These are phyloP conservation scores for Novumbra hubbsi DNA, from an alignment of 2,797 vertebrate genomes.

Conservation along the genomic window DNA sequence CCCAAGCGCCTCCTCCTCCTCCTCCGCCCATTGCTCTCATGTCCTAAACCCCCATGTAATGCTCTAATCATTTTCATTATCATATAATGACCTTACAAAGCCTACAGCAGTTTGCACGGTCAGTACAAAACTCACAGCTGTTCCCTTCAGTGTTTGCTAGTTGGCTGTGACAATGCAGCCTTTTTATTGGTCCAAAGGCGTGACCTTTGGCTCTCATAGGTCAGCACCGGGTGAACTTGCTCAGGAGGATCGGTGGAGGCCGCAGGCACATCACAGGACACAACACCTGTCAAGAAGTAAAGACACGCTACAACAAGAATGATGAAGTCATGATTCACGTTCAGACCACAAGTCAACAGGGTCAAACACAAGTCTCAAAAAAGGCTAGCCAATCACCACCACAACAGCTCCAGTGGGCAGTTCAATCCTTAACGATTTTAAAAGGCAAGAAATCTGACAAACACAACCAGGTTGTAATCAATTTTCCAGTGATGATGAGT, in stretches of 20 bases:
- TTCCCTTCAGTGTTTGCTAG: slow-evolving; percentile 77
- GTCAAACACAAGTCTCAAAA: not conserved
- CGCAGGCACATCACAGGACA: slow-evolving; percentile 72
- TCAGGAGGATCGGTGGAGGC: slow-evolving; percentile 23
- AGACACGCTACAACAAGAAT: slow-evolving; percentile 27
- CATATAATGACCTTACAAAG: slow-evolving; percentile 94
- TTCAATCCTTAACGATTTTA: no score
- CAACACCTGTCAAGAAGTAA: slow-evolving; percentile 73
- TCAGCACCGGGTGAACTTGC: slow-evolving; percentile 78
- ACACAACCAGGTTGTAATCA: no score
- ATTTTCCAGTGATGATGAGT: no score
- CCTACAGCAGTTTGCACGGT: slow-evolving; percentile 80
- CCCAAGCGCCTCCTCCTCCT: slow-evolving; percentile 68
- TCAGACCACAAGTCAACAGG: not conserved
- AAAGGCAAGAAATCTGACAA: no score
- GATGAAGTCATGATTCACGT: not conserved
- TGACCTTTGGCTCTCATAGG: slow-evolving; percentile 76
- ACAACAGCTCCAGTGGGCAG: not conserved
- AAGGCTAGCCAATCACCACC: not conserved
- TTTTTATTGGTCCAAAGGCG: slow-evolving; percentile 68
- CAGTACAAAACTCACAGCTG: slow-evolving; percentile 87
- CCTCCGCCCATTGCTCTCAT: slow-evolving; percentile 78
- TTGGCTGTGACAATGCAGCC: slow-evolving; percentile 72
- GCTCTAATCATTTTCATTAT: slow-evolving; percentile 99
- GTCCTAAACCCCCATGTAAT: slow-evolving; percentile 98